Base-by-base conservation (phyloP, 2,888 invertebrate species). In the Colostygia pectinataria region DNA sequence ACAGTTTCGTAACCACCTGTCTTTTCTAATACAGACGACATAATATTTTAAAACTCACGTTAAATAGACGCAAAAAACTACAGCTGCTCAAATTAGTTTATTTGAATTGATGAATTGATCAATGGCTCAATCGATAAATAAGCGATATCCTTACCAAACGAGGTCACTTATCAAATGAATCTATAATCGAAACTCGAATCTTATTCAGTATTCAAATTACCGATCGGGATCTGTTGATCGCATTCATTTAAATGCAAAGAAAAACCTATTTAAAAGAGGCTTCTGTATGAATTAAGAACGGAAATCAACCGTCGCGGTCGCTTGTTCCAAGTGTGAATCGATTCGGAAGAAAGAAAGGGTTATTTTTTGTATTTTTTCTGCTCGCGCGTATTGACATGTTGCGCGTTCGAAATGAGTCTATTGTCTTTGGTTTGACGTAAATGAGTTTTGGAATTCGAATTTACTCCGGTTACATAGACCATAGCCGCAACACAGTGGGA, bases 101-200 rank as follows among this genome's bases (percentile, higher is more conserved):
- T 48, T 51, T 53, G 14, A 55, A 57, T 53, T 37, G 50, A 45
- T 51, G 18, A 44, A 57, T 61, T 76, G 77, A 80, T 85, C 74
- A 82, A 78, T 66, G 68, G 65, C 60, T 68, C 62, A 66, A 83
- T 88, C 85, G 74, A 88, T 87, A 77, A 87, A 88, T 84, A 76
- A 87, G 90, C 85, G 70, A 83, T 88, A 88, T 89, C 80, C 78
- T 80, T 83, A 58, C 59, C 68, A 78, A 87, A 87, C 77, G 73
- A 86, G 86, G 88, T 89, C 86, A 89, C 87, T 89, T 89, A 89
- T 81, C 84, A 80, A 88, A 86, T 89, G 74, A 88, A 84, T 84
- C 86, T 84, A 85, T 88, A 83, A 85, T 87, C 86, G 80, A 83
- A 86, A 84, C 83, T 80, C 69, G 80, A 86, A 80, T 80, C 82